phyloP scores from a whole-genome alignment of 2,888 invertebrate species.

The Lissocephala sabroskyi region DNA sequence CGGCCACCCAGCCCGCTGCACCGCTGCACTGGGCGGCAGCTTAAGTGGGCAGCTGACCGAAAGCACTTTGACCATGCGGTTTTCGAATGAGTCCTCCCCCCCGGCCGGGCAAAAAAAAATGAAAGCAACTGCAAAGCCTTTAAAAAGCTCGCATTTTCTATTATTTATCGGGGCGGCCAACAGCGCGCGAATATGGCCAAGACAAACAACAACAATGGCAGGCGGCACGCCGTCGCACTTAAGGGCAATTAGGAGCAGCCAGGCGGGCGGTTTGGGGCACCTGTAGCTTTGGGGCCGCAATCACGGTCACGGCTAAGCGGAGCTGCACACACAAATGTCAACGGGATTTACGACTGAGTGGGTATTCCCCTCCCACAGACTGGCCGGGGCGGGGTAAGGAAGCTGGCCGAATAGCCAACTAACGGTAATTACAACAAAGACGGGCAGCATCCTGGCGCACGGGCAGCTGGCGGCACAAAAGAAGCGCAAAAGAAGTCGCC shows the following conservation, averaged over 20 bases:
- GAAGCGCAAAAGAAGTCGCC: too few species aligned
- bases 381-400: neutral
- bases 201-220: conserved; percentile 20
- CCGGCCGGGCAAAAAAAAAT: too few species aligned
- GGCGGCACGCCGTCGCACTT: conserved; percentile 46
- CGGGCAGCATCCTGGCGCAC: conserved; percentile 25
- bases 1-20: conserved; percentile 23
- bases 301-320: conserved; percentile 18
- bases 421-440: conserved; percentile 60
- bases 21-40: conserved; percentile 47
- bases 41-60: conserved; percentile 58
- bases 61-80: conserved; percentile 64
- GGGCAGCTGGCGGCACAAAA: conserved; percentile 33
- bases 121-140: conserved; percentile 13
- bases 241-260: conserved; percentile 52
- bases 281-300: conserved; percentile 40
- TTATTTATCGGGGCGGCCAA: conserved; percentile 45
- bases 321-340: conserved; percentile 9
- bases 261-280: conserved; percentile 23
- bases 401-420: conserved; percentile 34
- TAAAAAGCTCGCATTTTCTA: conserved; percentile 21
- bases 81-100: too few species aligned
- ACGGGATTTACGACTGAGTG: conserved; percentile 49
- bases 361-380: neutral
- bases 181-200: conserved; percentile 6